Conservation (phyloP, 2,797 vertebrate genomes). For the Streptopelia turtur region DNA sequence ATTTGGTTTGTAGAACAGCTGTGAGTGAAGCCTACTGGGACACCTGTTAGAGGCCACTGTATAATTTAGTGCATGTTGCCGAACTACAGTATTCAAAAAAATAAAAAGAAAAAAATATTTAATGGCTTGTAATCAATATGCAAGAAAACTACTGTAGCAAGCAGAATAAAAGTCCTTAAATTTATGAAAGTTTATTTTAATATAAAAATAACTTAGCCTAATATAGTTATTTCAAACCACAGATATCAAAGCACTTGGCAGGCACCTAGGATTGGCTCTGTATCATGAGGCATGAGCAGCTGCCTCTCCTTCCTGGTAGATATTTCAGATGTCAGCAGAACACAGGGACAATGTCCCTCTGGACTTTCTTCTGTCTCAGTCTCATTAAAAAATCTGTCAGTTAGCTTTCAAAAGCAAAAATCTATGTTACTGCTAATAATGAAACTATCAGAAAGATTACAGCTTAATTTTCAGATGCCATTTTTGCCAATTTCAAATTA, state of each 20-base stretch:
- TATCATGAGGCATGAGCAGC: conserved; percentile 28
- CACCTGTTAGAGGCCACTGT: conserved; percentile 55
- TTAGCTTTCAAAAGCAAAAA: conserved; percentile 59
- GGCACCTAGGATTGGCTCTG: background rate
- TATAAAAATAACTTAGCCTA: background rate
- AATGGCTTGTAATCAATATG: conserved; percentile 46
- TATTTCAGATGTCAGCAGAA: conserved; percentile 57
- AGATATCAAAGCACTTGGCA: conserved; percentile 37
- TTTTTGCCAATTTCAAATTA: conserved; percentile 35
- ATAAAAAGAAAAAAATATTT: background rate
- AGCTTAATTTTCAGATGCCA: conserved; percentile 64
- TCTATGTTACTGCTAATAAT: conserved; percentile 65
- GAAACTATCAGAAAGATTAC: conserved; percentile 57
- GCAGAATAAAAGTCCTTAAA: conserved; percentile 20
- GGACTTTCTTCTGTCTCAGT: conserved; percentile 1
- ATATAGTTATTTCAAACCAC: background rate
- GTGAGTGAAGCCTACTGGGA: conserved; percentile 53
- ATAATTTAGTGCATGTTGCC: conserved; percentile 53
- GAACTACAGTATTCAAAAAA: background rate
- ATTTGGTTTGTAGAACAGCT: conserved; percentile 61
- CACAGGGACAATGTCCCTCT: background rate
- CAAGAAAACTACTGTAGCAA: conserved; percentile 37
- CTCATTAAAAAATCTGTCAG: conserved; percentile 58
- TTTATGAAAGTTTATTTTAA: conserved; percentile 3
- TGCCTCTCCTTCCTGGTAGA: conserved; percentile 40